Evolutionary conservation across 2,888 invertebrate genomes (phyloP), one percentile per base, ranked within the genome.

Genomic region (Cetonia aurata): DNA sequence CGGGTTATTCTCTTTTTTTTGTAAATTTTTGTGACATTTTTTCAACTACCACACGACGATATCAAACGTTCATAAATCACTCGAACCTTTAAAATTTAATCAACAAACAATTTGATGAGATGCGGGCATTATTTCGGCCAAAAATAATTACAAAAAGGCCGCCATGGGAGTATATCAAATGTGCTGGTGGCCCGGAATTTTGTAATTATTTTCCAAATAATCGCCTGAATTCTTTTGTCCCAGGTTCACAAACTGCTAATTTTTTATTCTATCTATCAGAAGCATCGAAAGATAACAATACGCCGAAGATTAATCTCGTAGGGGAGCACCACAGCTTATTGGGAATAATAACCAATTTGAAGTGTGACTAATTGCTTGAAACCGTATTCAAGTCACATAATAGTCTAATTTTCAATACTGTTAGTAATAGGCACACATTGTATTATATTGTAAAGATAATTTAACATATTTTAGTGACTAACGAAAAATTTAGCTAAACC

Each of bases 1-100:
- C 37, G 37, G 37, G 1, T 37, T 37, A 37, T 37, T 37, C 2
- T n/a, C n/a, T n/a, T 9, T 37, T 37, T 37, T 37, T 8, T 37
- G 9, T 37, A 10, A 4, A 3, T 10, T 8, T 8, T 37, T 3
- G 1, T 37, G 10, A 6, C 37, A 37, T 37, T 37, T 37, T 37
- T 6, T 6, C 4, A 37, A 10, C 41, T 10, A 41, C 42, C 57
- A 17, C 17, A 12, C 42, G 57, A 8, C 17, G 19, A 6, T 19
- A 48, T 50, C 13, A 48, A 50, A 37, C 17, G n/a, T 17, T 50
- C 9, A 52, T 65, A 65, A 65, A 65, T 65, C 62, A 65, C 33
- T 8, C 17, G 15, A 33, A 33, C 62, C 37, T 65, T 65, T 65
- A 65, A 37, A 65, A 50, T 65, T 65, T 65, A 65, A 65, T 65